phyloP scores from a whole-genome alignment of 1,140 invertebrate genomes.

The Onthophagus taurus region DNA sequence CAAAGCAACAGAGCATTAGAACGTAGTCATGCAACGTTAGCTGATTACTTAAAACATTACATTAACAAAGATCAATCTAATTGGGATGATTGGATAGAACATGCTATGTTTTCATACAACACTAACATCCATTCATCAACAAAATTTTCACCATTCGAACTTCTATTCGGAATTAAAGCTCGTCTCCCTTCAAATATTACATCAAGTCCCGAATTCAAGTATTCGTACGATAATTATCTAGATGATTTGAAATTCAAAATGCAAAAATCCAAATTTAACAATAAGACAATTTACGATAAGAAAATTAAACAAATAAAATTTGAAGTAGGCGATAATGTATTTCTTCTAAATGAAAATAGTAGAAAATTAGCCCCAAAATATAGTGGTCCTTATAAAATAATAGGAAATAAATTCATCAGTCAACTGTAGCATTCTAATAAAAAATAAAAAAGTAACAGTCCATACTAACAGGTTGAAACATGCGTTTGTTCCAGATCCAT shows the following conservation, averaged over 20 bases:
- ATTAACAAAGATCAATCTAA: slow-evolving; percentile 20
- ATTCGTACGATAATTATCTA: slow-evolving; percentile 25
- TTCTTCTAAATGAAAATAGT: slow-evolving; percentile 14
- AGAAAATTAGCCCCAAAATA: slow-evolving; percentile 13
- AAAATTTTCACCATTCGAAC: slow-evolving; percentile 27
- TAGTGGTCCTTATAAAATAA: slow-evolving; percentile 14
- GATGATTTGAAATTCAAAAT: slow-evolving; percentile 23
- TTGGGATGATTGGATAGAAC: slow-evolving; percentile 32
- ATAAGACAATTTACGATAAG: slow-evolving; percentile 23
- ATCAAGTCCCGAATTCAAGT: slow-evolving; percentile 17
- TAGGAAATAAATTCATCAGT: slow-evolving; percentile 10
- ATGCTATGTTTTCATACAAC: slow-evolving; percentile 35
- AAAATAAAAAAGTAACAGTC: slow-evolving; percentile 9
- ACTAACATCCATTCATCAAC: slow-evolving; percentile 16
- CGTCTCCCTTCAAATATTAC: slow-evolving; percentile 6
- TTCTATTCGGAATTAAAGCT: slow-evolving; percentile 19
- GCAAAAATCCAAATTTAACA: slow-evolving; percentile 21
- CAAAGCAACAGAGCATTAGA: slow-evolving; percentile 33
- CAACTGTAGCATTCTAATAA: slow-evolving; percentile 10
- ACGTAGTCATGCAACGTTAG: slow-evolving; percentile 28
- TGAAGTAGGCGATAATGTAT: slow-evolving; percentile 21
- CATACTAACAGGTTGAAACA: slow-evolving; percentile 11
- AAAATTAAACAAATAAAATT: slow-evolving; percentile 16
- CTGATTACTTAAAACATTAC: slow-evolving; percentile 31
- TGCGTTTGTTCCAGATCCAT: slow-evolving; percentile 10